phyloP scores from a whole-genome alignment of 2,797 vertebrate species.

The Carapus acus region DNA sequence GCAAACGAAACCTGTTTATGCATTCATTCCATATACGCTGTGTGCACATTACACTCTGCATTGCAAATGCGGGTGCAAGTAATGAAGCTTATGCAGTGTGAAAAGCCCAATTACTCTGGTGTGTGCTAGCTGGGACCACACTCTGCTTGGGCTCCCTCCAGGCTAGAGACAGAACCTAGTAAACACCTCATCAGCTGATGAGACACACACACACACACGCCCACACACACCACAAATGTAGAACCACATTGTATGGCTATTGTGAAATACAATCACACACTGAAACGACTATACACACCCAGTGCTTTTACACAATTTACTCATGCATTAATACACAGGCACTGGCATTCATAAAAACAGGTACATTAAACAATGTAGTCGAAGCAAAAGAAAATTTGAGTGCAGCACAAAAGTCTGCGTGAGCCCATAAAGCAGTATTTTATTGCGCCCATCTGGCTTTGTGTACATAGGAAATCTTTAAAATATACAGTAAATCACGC shows the following conservation, averaged over 20 bases:
- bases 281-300: conserved; percentile 2
- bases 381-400: conserved; percentile 9
- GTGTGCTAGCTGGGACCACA: conserved; percentile 64
- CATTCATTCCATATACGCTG: conserved; percentile 55
- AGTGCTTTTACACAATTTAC: conserved; percentile 16
- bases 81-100: conserved; percentile 71
- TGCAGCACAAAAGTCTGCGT: background rate
- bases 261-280: conserved; percentile 25
- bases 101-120: conserved; percentile 72
- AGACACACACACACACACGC: conserved; percentile 54
- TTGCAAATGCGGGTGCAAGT: conserved; percentile 72
- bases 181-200: conserved; percentile 81
- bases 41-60: conserved; percentile 62
- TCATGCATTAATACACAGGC: background rate
- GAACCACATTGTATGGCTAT: conserved; percentile 35
- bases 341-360: conserved; percentile 9
- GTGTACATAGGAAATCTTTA: conserved; percentile 2
- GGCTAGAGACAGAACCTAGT: conserved; percentile 75
- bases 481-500: background rate
- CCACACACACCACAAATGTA: conserved; percentile 28
- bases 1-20: conserved; percentile 61
- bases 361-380: background rate
- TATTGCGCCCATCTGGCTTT: conserved; percentile 9
- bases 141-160: conserved; percentile 74
- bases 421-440: background rate